Percentiles rank a stretch among this genome's conserved stretches.
These are phyloP conservation scores for Petrophora chlorosata DNA, from an alignment of 2,888 invertebrate species.

Conservation along the genomic window DNA sequence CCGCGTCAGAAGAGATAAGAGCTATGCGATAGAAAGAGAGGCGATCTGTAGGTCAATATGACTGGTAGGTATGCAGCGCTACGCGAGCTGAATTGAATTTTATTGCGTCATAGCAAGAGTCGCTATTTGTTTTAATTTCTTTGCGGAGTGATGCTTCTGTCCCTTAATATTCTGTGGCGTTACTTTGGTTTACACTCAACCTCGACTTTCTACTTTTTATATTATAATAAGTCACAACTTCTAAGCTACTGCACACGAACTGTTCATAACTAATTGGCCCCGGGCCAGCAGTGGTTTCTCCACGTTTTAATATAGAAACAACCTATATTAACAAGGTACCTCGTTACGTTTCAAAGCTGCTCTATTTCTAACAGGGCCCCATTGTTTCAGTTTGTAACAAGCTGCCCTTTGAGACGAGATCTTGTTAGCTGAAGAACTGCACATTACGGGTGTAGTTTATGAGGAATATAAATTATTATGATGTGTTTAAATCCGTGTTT, in stretches of 20 bases:
- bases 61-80: no score
- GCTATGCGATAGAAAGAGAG: no score
- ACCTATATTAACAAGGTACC: slow-evolving; percentile 57
- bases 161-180: no score
- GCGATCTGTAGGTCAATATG: no score
- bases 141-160: no score
- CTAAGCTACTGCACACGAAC: slow-evolving; percentile 19
- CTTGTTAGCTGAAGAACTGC: slow-evolving; percentile 46
- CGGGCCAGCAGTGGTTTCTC: slow-evolving; percentile 58
- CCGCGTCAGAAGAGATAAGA: no score
- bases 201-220: no score
- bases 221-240: slow-evolving; percentile 18
- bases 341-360: slow-evolving; percentile 47
- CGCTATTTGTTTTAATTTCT: no score
- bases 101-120: no score
- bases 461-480: slow-evolving; percentile 40
- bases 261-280: slow-evolving; percentile 57
- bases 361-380: slow-evolving; percentile 66
- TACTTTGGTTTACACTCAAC: no score
- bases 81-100: no score
- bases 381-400: slow-evolving; percentile 64
- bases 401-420: slow-evolving; percentile 48
- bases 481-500: slow-evolving; percentile 25
- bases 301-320: slow-evolving; percentile 67
- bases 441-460: slow-evolving; percentile 44